Evolutionary conservation across 1,140 invertebrate genomes (phyloP).

Genomic region (Cardiocondyla obscurior): DNA sequence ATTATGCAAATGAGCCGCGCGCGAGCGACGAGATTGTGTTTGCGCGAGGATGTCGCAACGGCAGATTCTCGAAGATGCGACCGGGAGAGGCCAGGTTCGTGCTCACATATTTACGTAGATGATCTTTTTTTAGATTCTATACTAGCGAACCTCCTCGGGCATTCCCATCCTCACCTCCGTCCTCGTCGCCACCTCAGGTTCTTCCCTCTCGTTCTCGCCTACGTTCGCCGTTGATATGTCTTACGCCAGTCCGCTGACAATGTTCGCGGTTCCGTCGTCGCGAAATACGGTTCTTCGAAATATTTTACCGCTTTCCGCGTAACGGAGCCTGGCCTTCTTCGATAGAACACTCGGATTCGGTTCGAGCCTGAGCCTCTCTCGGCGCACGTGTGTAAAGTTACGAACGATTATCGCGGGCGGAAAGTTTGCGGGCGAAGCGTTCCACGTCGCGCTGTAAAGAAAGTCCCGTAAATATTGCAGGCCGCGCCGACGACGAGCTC

Average conservation of each 20-base stretch:
- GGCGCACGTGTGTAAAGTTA: conserved; percentile 13
- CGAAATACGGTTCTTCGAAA: conserved; percentile 39
- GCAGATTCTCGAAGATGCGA: conserved; percentile 46
- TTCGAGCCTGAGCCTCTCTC: too few relatives aligned
- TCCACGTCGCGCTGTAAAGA: conserved; percentile 24
- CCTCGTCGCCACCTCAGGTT: background rate
- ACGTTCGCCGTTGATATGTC: conserved; percentile 4
- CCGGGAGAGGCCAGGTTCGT: conserved; percentile 27
- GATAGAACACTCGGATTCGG: background rate
- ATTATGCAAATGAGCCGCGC: conserved; percentile 56
- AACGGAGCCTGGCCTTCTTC: background rate
- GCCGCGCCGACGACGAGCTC: conserved; percentile 23
- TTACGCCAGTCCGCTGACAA: conserved; percentile 15
- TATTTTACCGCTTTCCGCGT: conserved; percentile 11
- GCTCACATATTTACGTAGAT: conserved; percentile 48
- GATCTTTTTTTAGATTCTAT: conserved; percentile 52
- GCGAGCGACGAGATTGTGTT: conserved; percentile 49
- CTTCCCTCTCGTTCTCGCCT: background rate
- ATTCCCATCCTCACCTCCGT: background rate
- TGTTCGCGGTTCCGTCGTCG: conserved; percentile 1
- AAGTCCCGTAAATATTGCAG: conserved; percentile 45
- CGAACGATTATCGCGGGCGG: conserved; percentile 1
- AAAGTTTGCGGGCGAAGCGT: conserved; percentile 39
- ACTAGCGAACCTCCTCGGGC: background rate
- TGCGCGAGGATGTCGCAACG: conserved; percentile 54